phyloP scores from a whole-genome alignment of 2,113 vertebrate species.

The Salvator merianae region DNA sequence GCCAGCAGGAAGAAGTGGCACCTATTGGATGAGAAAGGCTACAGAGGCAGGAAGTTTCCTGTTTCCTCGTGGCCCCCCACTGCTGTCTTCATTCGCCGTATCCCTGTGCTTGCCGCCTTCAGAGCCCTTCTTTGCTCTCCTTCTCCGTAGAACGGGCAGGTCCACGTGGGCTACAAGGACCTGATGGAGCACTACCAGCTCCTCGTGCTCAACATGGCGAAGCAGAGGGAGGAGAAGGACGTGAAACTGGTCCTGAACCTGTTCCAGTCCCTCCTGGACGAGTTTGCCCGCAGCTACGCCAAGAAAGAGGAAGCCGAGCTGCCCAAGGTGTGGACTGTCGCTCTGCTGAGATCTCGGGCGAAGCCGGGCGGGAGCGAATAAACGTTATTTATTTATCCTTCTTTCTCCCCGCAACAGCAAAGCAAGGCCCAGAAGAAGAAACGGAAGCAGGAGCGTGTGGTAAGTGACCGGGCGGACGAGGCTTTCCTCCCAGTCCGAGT shows the following conservation, averaged over 20 bases:
- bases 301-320: slow-evolving; percentile 89
- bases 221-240: slow-evolving; percentile 88
- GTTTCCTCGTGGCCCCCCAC: no score
- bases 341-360: no score
- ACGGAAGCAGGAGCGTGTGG: slow-evolving; percentile 89
- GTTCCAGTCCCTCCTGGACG: slow-evolving; percentile 95
- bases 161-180: slow-evolving; percentile 88
- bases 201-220: slow-evolving; percentile 85
- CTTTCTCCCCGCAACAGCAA: slow-evolving; percentile 70
- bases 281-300: slow-evolving; percentile 90
- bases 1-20: no score
- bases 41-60: no score
- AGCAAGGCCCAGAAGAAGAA: slow-evolving; percentile 93
- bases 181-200: slow-evolving; percentile 93
- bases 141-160: slow-evolving; percentile 83
- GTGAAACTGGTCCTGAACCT: slow-evolving; percentile 93
- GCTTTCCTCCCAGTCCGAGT: no score
- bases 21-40: no score
- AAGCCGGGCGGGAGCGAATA: neutral
- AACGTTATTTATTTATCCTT: neutral
- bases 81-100: no score
- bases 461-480: slow-evolving; percentile 70
- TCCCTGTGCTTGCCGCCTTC: neutral
- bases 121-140: neutral
- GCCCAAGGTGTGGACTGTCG: slow-evolving; percentile 71